A percentile compares a stretch with the other conserved stretches of the same genome.
Conservation (phyloP, 2,888 invertebrate genomes). For the Adelphocoris suturalis region DNA sequence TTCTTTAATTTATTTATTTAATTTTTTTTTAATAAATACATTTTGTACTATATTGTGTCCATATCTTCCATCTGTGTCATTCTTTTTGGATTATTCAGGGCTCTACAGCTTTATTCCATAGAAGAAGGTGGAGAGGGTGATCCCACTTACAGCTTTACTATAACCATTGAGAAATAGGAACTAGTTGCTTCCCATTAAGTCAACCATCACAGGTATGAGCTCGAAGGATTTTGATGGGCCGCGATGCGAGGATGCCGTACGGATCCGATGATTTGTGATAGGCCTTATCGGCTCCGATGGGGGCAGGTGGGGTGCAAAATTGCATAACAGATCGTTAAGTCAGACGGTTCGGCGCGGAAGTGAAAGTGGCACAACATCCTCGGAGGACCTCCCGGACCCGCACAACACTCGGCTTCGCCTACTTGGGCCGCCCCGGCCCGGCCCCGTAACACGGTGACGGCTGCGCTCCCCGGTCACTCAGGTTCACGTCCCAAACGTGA, state of each 20-base stretch:
- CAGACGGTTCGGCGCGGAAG: conserved; percentile 62
- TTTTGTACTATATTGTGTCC: too few relatives aligned
- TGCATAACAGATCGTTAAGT: conserved; percentile 61
- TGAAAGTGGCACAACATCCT: conserved; percentile 69
- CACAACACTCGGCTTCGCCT: conserved; percentile 36
- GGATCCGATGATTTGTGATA: conserved; percentile 45
- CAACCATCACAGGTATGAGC: background rate
- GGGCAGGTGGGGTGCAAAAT: background rate
- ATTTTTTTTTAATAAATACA: too few relatives aligned
- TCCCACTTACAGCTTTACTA: too few relatives aligned
- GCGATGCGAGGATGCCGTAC: background rate
- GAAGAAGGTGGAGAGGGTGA: too few relatives aligned
- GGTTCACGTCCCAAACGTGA: conserved; percentile 16
- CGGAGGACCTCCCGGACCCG: conserved; percentile 63
- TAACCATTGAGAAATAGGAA: background rate
- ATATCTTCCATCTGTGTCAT: too few relatives aligned
- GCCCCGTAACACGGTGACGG: conserved; percentile 62
- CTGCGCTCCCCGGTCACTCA: conserved; percentile 25
- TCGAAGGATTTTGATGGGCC: background rate
- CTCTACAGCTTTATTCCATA: too few relatives aligned
- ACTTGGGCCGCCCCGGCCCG: background rate
- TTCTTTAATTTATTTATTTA: too few relatives aligned
- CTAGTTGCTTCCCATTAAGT: conserved; percentile 3
- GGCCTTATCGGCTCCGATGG: conserved; percentile 31
- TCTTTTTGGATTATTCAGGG: too few relatives aligned